Evolutionary conservation across 2,113 vertebrate genomes (phyloP), one percentile per base, ranked within the genome.

Genomic region (Alligator sinensis): DNA sequence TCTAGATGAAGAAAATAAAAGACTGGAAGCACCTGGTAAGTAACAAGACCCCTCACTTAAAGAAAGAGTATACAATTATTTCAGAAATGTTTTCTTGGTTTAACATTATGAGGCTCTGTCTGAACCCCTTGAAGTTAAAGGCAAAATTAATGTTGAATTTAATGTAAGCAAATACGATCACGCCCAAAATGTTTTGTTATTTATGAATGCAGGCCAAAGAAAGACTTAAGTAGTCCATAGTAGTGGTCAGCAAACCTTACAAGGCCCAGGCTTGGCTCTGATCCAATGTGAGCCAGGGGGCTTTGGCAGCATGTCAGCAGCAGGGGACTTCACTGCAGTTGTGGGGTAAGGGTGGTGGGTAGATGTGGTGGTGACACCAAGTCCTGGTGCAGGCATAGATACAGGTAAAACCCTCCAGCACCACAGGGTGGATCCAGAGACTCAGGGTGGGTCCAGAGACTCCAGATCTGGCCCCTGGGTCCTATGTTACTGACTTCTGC

Each of bases 11-110:
- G 98, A 98, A 13, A 97, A 96, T 6, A 76, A 93, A 80, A 96
- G 83, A 85, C 83, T 97, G 76, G 96, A 98, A 30, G 93, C 98
- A 77, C 98, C 98, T 97, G 98, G 98, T 99, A 98, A 95, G 96
- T 84, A 78, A 90, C 8, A 61, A 79, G 86, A n/a, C 47, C 0
- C 77, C 72, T 86, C 74, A 16, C 17, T n/a, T 66, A 83, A 94
- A 82, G 77, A 38, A 94, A 93, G 77, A 72, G 16, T 76, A 16
- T 28, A n/a, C 54, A 58, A 25, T 30, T 59, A 25, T 68, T 25
- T 84, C 28, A 63, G 11, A 75, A 87, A 90, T 17, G 3, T 47
- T 64, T 84, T 22, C 63, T 81, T 25, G 84, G 63, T 55, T 64
- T 88, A 3, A 13, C 91, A 59, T 2, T 9, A 15, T 68, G n/a